These are phyloP conservation scores for Amyelois transitella DNA, from an alignment of 1,140 invertebrate genomes.

Conservation along the genomic window DNA sequence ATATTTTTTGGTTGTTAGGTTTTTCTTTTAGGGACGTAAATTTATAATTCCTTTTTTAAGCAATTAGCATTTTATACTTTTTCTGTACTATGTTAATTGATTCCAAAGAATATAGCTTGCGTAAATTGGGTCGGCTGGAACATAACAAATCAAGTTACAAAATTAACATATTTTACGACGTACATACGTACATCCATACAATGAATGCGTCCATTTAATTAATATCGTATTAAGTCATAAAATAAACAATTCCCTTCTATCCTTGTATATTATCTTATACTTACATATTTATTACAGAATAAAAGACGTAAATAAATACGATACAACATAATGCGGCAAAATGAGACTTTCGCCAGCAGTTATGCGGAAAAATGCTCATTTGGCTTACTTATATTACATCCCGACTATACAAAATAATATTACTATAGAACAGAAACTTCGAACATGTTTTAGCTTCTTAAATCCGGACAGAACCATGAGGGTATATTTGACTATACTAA, in stretches of 20 bases:
- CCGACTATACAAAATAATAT: background rate
- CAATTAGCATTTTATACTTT: no score
- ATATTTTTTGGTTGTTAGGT: no score
- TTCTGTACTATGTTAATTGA: no score
- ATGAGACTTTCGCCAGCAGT: constrained; percentile 15
- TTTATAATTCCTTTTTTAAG: no score
- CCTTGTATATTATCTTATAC: background rate
- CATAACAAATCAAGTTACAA: no score
- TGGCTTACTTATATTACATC: constrained; percentile 38
- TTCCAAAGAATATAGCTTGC: no score
- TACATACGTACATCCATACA: no score
- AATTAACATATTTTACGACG: no score
- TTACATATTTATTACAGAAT: background rate
- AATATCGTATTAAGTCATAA: background rate
- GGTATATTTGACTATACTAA: no score
- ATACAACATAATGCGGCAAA: constrained; percentile 6
- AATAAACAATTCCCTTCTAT: background rate
- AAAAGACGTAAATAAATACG: background rate
- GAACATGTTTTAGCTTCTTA: background rate
- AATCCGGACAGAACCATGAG: no score
- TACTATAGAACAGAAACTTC: background rate
- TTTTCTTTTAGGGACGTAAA: no score
- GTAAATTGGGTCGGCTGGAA: no score
- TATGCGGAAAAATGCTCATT: constrained; percentile 40
- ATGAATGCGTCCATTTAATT: background rate